Evolutionary conservation across 2,797 vertebrate genomes (phyloP), one percentile per base, ranked within the genome.

Genomic region (Cossypha dichroa): DNA sequence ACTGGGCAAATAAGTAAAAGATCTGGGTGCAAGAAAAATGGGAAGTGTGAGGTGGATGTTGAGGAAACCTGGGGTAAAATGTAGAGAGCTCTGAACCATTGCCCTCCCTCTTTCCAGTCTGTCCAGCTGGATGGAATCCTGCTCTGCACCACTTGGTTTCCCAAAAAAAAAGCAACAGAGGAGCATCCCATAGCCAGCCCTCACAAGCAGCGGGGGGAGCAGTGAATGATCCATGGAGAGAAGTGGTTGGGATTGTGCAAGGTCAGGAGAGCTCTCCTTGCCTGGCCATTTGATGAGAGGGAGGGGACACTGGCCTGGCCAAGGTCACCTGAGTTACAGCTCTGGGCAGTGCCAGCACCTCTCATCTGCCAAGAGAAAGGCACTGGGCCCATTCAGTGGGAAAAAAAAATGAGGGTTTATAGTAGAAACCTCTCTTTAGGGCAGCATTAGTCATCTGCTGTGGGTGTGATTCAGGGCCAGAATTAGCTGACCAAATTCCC

Each of bases 401-500:
- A 34, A 34, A 34, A 34, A 94, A 93, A 25, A n/a, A 73, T 48
- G 91, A 91, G 60, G 49, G n/a, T 31, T 94, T 85, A 15, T 26
- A 48, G 63, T 64, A 82, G 56, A 83, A 87, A 91, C 83, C 78
- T 83, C 60, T 88, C 33, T 95, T 80, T 80, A 91, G 87, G 68
- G 49, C 89, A 94, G 78, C 6, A 2, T 96, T 94, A 97, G 78
- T 97, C 95, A 96, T 93, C 78, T 69, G 79, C 75, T 77, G 91
- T 94, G 94, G 94, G 93, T 88, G 89, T 96, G 87, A 94, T 74
- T 83, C 81, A 64, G 85, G 84, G 33, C 93, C 95, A 90, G 79
- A 94, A 68, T 90, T 91, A 96, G 85, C 93, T 95, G 91, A 94
- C 94, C 96, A 96, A 85, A 83, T 74, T 93, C 94, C 95, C 96